Percentiles rank a stretch among this genome's conserved stretches.
These are phyloP conservation scores for Peromyscus aztecus DNA, from an alignment of 2,797 vertebrate species.

Conservation along the genomic window DNA sequence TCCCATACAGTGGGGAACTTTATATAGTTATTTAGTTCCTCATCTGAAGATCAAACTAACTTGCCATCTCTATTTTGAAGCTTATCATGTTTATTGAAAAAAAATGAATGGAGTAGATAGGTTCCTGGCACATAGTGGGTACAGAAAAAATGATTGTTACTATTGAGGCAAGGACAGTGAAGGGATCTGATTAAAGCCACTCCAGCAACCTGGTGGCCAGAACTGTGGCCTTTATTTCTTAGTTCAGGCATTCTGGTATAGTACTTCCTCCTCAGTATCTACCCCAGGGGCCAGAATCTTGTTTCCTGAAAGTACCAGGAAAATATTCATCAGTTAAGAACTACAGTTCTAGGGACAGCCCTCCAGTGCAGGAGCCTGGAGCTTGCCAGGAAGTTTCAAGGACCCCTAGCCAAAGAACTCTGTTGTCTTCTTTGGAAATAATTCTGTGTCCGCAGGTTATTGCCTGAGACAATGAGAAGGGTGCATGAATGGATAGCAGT, in stretches of 20 bases:
- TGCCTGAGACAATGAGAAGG: not conserved
- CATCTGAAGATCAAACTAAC: not conserved
- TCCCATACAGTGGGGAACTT: too few relatives aligned
- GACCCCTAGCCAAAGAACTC: not conserved
- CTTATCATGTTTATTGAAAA: not conserved
- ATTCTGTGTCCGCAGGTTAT: not conserved
- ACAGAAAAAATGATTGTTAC: not conserved
- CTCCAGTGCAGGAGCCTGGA: rapidly evolving
- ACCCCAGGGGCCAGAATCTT: not conserved
- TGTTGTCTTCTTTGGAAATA: not conserved
- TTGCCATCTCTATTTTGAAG: not conserved
- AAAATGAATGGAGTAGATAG: not conserved
- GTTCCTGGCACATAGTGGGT: not conserved
- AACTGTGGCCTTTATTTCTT: not conserved
- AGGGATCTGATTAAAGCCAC: not conserved
- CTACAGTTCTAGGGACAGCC: not conserved
- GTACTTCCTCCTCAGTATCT: not conserved
- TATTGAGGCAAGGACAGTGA: not conserved
- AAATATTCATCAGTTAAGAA: not conserved
- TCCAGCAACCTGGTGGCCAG: not conserved
- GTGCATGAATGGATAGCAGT: not conserved
- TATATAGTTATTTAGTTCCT: not conserved
- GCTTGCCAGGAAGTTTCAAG: not conserved
- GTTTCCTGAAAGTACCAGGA: not conserved
- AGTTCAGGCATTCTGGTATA: not conserved